A percentile compares a stretch with the other conserved stretches of the same genome.
phyloP scores from a whole-genome alignment of 1,140 invertebrate genomes.

The Ostrea edulis region DNA sequence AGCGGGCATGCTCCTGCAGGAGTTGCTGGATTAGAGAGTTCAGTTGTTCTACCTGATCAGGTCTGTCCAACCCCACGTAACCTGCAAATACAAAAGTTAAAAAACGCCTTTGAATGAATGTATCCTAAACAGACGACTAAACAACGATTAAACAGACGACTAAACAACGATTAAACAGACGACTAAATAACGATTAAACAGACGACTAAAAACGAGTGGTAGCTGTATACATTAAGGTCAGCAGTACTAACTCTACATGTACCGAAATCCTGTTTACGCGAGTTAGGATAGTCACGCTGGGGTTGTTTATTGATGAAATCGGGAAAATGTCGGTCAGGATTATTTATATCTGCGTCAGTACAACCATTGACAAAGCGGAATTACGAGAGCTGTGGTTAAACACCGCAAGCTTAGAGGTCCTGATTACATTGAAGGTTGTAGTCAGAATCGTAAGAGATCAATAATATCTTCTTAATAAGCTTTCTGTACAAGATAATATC shows the following conservation, averaged over 20 bases:
- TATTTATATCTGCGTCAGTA: constrained; percentile 44
- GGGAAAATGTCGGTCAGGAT: background rate
- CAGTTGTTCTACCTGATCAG: constrained; percentile 70
- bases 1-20: constrained; percentile 75
- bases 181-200: too few relatives aligned
- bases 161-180: background rate
- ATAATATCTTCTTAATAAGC: background rate
- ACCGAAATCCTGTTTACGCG: constrained; percentile 15
- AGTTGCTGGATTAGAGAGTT: constrained; percentile 73
- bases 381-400: constrained; percentile 8
- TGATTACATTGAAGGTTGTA: background rate
- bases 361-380: constrained; percentile 48
- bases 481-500: background rate
- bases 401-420: constrained; percentile 5
- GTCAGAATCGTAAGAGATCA: background rate
- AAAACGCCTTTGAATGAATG: constrained; percentile 4
- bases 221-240: constrained; percentile 6
- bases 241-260: background rate
- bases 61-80: constrained; percentile 70
- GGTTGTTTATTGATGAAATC: constrained; percentile 27
- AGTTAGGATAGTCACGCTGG: background rate
- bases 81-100: constrained; percentile 64
- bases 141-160: background rate
- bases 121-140: background rate
- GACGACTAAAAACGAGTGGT: background rate